Conservation (phyloP, 2,797 vertebrate species). For the Antennarius maculatus region DNA sequence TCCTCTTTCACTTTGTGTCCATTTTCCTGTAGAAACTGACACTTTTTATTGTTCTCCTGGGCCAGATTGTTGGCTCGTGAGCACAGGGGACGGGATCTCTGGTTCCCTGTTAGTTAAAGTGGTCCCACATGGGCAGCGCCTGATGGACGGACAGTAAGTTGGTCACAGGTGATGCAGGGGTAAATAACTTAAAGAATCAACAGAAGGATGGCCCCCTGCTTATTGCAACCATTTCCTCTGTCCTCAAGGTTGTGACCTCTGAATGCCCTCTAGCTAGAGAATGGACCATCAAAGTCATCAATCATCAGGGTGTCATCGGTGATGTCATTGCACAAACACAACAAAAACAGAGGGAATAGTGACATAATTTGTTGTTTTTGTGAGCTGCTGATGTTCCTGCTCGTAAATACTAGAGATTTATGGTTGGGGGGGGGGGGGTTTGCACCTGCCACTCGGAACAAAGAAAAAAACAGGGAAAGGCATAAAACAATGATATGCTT, state of each 20-base stretch:
- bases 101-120: slow-evolving; percentile 36
- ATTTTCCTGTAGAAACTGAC: slow-evolving; percentile 89
- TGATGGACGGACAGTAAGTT: slow-evolving; percentile 43
- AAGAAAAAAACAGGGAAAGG: neutral
- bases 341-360: slow-evolving; percentile 51
- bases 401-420: slow-evolving; percentile 68
- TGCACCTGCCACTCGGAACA: slow-evolving; percentile 65
- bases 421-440: slow-evolving; percentile 12
- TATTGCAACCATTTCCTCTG: slow-evolving; percentile 71
- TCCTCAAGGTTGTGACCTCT: slow-evolving; percentile 75
- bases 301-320: slow-evolving; percentile 59
- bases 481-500: neutral
- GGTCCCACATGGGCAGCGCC: slow-evolving; percentile 29
- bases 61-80: slow-evolving; percentile 50
- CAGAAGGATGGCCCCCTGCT: slow-evolving; percentile 78
- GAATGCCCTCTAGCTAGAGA: slow-evolving; percentile 67
- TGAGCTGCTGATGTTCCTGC: slow-evolving; percentile 37
- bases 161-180: slow-evolving; percentile 70
- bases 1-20: slow-evolving; percentile 92
- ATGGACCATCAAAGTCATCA: slow-evolving; percentile 63
- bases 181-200: slow-evolving; percentile 56
- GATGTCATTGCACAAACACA: slow-evolving; percentile 75
- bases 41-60: slow-evolving; percentile 82
- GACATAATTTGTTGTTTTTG: slow-evolving; percentile 63
- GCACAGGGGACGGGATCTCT: slow-evolving; percentile 39